Percentiles rank a stretch among this genome's conserved stretches.
Conservation (phyloP, 2,888 invertebrate species). For the Mycalesis mineus region DNA sequence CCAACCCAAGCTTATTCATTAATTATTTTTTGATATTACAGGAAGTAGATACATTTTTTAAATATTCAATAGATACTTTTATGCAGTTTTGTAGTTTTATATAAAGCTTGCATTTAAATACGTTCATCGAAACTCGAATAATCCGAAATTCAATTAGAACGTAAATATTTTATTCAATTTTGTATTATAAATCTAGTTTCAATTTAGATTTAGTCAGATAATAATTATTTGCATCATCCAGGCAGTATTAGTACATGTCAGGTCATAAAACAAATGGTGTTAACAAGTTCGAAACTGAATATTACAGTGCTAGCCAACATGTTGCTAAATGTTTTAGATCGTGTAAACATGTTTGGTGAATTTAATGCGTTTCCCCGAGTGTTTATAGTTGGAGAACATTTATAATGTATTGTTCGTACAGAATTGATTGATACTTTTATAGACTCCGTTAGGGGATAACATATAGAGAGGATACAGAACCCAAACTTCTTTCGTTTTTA, state of each 20-base stretch:
- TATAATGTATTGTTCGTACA: no score
- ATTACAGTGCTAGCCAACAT: background rate
- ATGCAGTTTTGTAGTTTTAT: background rate
- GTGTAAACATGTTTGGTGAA: background rate
- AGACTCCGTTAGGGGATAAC: no score
- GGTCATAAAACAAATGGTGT: background rate
- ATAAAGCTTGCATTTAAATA: no score
- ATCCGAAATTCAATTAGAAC: no score
- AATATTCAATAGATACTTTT: background rate
- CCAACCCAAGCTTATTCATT: no score
- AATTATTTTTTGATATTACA: no score
- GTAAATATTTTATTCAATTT: no score
- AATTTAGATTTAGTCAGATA: background rate
- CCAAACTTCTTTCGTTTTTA: no score
- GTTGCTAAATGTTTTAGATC: background rate
- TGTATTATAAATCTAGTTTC: background rate
- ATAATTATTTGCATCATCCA: background rate
- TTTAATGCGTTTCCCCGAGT: background rate
- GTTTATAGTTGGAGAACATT: no score
- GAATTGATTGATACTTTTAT: no score
- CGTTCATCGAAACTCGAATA: no score
- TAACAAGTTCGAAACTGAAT: background rate
- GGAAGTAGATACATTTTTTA: background rate
- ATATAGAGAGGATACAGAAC: no score
- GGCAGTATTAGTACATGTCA: background rate